Evolutionary conservation across 2,113 vertebrate genomes (phyloP).

Genomic region (Alligator mississippiensis): DNA sequence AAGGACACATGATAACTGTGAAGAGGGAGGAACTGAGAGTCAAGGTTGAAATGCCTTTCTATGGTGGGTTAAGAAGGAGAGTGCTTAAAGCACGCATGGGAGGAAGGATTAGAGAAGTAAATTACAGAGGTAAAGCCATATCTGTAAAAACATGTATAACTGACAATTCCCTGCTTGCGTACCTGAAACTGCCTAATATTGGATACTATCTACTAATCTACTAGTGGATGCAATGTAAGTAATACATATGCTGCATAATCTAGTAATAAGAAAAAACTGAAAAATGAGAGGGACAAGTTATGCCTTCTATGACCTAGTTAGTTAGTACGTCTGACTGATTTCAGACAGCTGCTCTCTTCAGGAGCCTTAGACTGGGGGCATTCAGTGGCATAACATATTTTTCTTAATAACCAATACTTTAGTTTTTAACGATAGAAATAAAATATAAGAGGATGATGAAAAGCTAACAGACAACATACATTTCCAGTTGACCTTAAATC

Average conservation of each 20-base stretch:
- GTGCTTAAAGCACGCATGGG: neutral
- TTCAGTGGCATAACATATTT: neutral
- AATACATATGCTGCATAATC: neutral
- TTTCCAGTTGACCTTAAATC: constrained; percentile 56
- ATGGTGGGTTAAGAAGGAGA: neutral
- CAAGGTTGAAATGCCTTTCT: neutral
- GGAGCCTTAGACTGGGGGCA: neutral
- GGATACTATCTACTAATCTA: too few species aligned
- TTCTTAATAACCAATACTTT: neutral
- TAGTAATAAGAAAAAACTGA: neutral
- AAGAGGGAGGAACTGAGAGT: neutral
- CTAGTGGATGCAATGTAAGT: neutral
- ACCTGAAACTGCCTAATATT: neutral
- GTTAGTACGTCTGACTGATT: neutral
- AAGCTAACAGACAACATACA: constrained; percentile 32
- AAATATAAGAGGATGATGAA: constrained; percentile 62
- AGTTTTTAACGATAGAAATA: constrained; percentile 37
- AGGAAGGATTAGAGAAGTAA: neutral
- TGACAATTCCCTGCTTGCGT: neutral
- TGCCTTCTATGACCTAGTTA: neutral
- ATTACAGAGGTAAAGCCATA: too few species aligned
- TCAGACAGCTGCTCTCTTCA: neutral
- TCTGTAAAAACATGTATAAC: neutral
- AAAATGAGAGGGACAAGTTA: neutral
- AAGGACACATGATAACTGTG: neutral